Base-by-base conservation (phyloP, 2,888 invertebrate species). In the Caenorhabditis sp. region DNA sequence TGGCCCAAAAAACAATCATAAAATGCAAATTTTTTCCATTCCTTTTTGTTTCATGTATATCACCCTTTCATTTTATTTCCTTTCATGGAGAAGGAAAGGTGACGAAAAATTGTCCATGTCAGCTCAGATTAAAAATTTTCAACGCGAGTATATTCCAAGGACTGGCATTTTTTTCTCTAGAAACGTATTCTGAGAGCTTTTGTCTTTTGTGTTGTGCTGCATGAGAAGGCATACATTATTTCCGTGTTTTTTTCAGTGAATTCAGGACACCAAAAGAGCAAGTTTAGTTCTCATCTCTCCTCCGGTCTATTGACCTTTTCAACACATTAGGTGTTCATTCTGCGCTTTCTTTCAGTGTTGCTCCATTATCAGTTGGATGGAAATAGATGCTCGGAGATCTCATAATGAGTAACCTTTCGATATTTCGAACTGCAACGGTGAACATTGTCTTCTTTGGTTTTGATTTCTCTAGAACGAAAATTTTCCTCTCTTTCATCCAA, bases 191-290 rank as follows among this genome's bases (percentile, higher is more conserved):
- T 70, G 24, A 12, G 14, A 31, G 14, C 12, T 19, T 26, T 54
- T 35, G 10, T 44, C 51, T 63, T 61, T 73, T 73, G 73, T 73
- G 61, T 51, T 47, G 63, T 63, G 61, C 61, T 61, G 73, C 49
- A 73, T 51, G 16, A 51, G 38, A 41, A 73, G 61, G 61, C 49
- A 73, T 73, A 63, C 35, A 51, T 73, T 49, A 61, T 61, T 16
- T 4, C 19, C 24, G 22, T 28, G 8, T 44, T 63, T 44, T 63
- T n/a, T 47, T 19, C 10, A 19, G 0, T 3, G 7, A 10, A 6
- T 44, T 58, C n/a, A 7, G 6, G 16, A 49, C 49, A 51, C 49
- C 35, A 49, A 49, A 66, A 66, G 49, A 66, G 14, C 66, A 66
- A 66, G 31, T 12, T 49, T 35, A 7, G 31, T 31, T 49, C 49